Evolutionary conservation across 92 coral and sea anemone genomes (phyloP), one percentile per base, ranked within the genome.

Genomic region (Phenganax marumi): DNA sequence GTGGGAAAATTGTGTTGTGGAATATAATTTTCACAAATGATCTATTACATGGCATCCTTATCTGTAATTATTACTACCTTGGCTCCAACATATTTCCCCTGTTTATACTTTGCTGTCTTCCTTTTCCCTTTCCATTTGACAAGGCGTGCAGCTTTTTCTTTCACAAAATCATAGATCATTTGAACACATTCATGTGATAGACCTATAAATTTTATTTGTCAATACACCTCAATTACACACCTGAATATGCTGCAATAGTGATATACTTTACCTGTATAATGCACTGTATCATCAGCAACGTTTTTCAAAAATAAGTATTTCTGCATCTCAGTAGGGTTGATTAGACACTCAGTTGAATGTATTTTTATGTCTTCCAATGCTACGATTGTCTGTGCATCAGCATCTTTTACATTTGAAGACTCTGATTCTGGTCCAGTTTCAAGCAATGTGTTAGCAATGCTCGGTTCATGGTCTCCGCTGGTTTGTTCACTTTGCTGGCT

Each of bases 251-350:
- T 16, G 49, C 16, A 25, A 25, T 3, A 68, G 8, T 0, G 46
- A 25, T 70, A 70, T 12, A 46, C 17, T 33, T 47, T 72, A 72
- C 77, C 76, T 72, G 77, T 72, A 24, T 72, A 72, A 43, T 72
- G 77, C 3, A 49, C 10, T 72, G 77, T 12, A 19, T 49, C 55
- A 49, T 43, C 50, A 21, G 77, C 60, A 0, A 72, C 58, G 23
- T 19, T 47, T 52, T 72, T 19, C 60, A 72, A 12, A 33, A 72
- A 47, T 11, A 72, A 14, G 43, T 56, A 49, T 52, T 48, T 72
- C 50, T 72, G 12, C 77, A 72, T 72, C 77, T 72, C 58, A 16
- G 52, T 47, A 17, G 58, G 13, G 17, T 21, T 50, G 77, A 22
- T 48, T 48, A 68, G 51, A 47, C 48, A 26, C 73, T 10, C 51